These are phyloP conservation scores for Picus viridis DNA, from an alignment of 2,797 vertebrate species.

Conservation along the genomic window DNA sequence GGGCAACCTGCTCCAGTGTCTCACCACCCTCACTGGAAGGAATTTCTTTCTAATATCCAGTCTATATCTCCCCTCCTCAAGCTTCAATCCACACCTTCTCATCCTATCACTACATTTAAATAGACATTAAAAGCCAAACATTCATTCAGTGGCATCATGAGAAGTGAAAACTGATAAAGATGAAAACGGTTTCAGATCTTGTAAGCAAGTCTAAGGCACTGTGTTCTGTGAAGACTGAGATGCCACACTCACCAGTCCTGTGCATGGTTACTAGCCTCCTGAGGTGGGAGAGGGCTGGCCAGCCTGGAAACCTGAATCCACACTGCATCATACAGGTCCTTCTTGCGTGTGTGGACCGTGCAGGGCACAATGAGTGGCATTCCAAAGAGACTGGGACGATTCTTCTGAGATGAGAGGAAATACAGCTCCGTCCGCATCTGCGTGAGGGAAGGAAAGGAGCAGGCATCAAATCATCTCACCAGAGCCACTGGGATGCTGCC, in stretches of 20 bases:
- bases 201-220: background rate
- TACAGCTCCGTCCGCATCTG: slow-evolving; percentile 97
- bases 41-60: too few species aligned
- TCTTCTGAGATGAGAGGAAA: slow-evolving; percentile 98
- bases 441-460: background rate
- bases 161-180: background rate
- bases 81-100: too few species aligned
- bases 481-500: background rate
- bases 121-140: background rate
- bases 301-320: slow-evolving; percentile 99
- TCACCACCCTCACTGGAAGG: too few species aligned
- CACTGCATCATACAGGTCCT: slow-evolving; percentile 94
- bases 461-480: background rate
- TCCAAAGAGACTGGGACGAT: slow-evolving; percentile 95
- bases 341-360: slow-evolving; percentile 92
- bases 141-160: background rate
- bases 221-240: background rate
- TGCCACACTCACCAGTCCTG: slow-evolving; percentile 91
- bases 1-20: too few species aligned
- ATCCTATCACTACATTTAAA: background rate
- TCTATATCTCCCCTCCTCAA: too few species aligned
- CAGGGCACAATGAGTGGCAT: slow-evolving; percentile 99
- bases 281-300: slow-evolving; percentile 95
- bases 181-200: background rate
- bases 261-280: slow-evolving; percentile 98